A percentile compares a stretch with the other conserved stretches of the same genome.
These are phyloP conservation scores for Ceratoteleas bidentatus DNA, from an alignment of 1,140 invertebrate genomes.

Conservation along the genomic window DNA sequence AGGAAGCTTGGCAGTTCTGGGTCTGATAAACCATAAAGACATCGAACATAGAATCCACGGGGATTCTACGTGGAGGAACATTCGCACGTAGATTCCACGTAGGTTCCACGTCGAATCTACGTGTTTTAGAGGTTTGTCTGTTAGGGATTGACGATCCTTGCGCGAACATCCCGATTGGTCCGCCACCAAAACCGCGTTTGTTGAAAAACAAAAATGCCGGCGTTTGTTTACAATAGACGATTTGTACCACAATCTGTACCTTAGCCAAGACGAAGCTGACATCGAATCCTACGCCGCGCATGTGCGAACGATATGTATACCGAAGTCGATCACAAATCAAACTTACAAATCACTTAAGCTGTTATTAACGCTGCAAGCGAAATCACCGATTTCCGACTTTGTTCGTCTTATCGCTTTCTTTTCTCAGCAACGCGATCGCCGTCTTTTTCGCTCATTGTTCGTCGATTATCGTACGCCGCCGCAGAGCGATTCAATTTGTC, in stretches of 20 bases:
- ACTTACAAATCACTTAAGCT: too few relatives aligned
- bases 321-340: too few relatives aligned
- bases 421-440: constrained; percentile 2
- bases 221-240: constrained; percentile 39
- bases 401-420: constrained; percentile 18
- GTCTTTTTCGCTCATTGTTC: constrained; percentile 24
- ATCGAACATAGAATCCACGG: too few relatives aligned
- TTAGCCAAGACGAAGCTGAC: constrained; percentile 54
- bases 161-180: too few relatives aligned
- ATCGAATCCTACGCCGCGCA: constrained; percentile 58
- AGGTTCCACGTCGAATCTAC: too few relatives aligned
- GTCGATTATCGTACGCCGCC: constrained; percentile 15
- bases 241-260: constrained; percentile 50
- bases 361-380: too few relatives aligned
- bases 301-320: constrained; percentile 38
- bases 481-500: constrained; percentile 69
- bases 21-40: too few relatives aligned
- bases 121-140: too few relatives aligned
- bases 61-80: too few relatives aligned
- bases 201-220: constrained; percentile 19
- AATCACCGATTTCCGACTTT: constrained; percentile 6
- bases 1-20: not conserved
- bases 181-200: too few relatives aligned
- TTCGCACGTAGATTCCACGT: too few relatives aligned
- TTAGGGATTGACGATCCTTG: too few relatives aligned